A percentile compares a stretch with the other conserved stretches of the same genome.
phyloP scores from a whole-genome alignment of 2,888 invertebrate species.

The Ceraclea dissimilis region DNA sequence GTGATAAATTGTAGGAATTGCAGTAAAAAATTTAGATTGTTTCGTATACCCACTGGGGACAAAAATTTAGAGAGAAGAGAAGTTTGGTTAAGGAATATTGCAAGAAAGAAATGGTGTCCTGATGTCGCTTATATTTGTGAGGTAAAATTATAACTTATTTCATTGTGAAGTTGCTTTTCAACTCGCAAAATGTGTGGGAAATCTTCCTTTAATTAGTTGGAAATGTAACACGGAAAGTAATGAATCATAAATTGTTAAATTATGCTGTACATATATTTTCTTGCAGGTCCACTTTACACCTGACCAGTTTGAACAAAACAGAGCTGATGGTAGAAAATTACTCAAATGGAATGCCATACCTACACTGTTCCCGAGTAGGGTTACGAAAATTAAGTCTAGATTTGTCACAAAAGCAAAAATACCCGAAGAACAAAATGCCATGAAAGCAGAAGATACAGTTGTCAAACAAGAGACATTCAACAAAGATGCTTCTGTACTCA shows the following conservation, averaged over 20 bases:
- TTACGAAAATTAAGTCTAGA: background rate
- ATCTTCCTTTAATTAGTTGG: too few species aligned
- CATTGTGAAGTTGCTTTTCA: too few species aligned
- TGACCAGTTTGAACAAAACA: slow-evolving; percentile 10
- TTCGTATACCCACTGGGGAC: background rate
- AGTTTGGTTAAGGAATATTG: slow-evolving; percentile 2
- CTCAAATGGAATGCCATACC: slow-evolving; percentile 12
- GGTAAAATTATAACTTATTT: background rate
- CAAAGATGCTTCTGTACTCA: slow-evolving; percentile 1
- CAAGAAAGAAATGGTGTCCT: background rate
- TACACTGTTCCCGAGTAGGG: slow-evolving; percentile 8
- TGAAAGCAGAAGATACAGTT: background rate
- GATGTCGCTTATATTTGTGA: slow-evolving; percentile 5
- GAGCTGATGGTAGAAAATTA: slow-evolving; percentile 9
- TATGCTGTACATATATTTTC: too few species aligned
- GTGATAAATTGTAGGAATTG: slow-evolving; percentile 1
- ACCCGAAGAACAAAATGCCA: background rate
- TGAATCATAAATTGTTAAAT: too few species aligned
- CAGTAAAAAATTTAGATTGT: background rate
- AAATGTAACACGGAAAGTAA: background rate
- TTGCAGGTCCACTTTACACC: slow-evolving; percentile 11
- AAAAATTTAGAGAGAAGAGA: slow-evolving; percentile 1
- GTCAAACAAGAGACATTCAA: background rate
- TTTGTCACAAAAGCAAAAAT: background rate
- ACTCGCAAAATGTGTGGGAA: too few species aligned